Conservation (phyloP, 2,113 vertebrate species). For the Monarcha castaneiventris region DNA sequence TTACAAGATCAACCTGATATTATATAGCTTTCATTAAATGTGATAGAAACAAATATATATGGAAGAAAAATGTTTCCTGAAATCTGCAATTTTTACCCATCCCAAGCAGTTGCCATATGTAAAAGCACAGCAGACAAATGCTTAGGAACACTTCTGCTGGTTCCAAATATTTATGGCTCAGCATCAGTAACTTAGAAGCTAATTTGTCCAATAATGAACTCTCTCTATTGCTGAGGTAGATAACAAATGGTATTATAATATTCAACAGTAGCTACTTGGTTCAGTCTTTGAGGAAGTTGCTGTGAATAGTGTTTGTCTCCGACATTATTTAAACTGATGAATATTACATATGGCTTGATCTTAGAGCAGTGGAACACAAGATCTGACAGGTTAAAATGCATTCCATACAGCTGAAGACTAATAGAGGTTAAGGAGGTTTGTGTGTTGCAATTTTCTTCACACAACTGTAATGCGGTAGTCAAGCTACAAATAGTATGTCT, state of each 20-base stretch:
- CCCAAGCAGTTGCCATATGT: background rate
- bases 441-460: slow-evolving; percentile 48
- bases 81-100: background rate
- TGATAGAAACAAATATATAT: background rate
- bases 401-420: slow-evolving; percentile 35
- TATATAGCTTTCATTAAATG: background rate
- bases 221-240: slow-evolving; percentile 49
- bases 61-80: background rate
- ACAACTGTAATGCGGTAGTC: background rate
- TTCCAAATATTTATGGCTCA: slow-evolving; percentile 57
- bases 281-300: slow-evolving; percentile 22
- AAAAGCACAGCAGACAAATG: slow-evolving; percentile 50
- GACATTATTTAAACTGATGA: slow-evolving; percentile 33
- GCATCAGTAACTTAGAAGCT: slow-evolving; percentile 61
- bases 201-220: slow-evolving; percentile 71
- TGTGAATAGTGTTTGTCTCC: background rate
- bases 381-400: slow-evolving; percentile 58
- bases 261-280: slow-evolving; percentile 49
- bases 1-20: background rate
- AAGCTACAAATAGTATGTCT: slow-evolving; percentile 20
- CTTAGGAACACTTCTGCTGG: slow-evolving; percentile 10
- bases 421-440: slow-evolving; percentile 43
- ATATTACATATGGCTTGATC: slow-evolving; percentile 54
- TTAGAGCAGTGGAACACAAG: slow-evolving; percentile 43
- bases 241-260: slow-evolving; percentile 35